Percentiles rank a stretch among this genome's conserved stretches.
phyloP scores from a whole-genome alignment of 2,888 invertebrate genomes.

The Dryomyza anilis region DNA sequence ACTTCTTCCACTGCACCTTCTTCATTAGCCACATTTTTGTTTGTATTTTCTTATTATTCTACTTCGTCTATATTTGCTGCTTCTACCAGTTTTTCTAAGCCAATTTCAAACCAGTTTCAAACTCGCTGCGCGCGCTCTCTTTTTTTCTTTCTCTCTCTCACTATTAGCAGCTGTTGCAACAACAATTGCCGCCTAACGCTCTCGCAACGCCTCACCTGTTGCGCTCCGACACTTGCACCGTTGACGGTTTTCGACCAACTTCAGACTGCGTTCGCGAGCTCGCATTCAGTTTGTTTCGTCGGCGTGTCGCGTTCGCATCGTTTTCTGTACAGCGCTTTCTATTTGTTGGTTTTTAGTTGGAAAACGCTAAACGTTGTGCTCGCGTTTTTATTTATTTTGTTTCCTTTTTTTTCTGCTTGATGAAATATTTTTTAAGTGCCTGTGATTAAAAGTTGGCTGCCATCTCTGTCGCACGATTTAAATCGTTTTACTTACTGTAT shows the following conservation, averaged over 20 bases:
- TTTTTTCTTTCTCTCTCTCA: not conserved
- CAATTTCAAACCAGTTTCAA: slow-evolving; percentile 27
- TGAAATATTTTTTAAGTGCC: not conserved
- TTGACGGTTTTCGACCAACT: not conserved
- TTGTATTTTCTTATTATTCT: not conserved
- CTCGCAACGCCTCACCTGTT: not conserved
- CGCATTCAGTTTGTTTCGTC: slow-evolving; percentile 13
- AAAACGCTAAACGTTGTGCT: too few species aligned
- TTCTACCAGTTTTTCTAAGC: slow-evolving; percentile 15
- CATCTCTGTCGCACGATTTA: too few species aligned
- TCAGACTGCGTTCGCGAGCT: not conserved
- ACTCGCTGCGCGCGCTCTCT: slow-evolving; percentile 4
- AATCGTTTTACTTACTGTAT: too few species aligned
- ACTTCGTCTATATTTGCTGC: not conserved
- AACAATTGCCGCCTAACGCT: not conserved
- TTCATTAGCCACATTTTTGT: not conserved
- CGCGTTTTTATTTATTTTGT: not conserved
- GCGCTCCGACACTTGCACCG: too few species aligned
- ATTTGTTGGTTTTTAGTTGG: too few species aligned
- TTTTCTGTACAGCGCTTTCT: not conserved
- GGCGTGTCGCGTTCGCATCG: slow-evolving; percentile 20
- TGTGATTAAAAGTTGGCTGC: too few species aligned
- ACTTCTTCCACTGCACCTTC: not conserved
- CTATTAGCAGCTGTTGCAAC: too few species aligned
- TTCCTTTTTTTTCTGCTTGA: not conserved